Evolutionary conservation across 2,797 vertebrate genomes (phyloP), one percentile per base, ranked within the genome.

Genomic region (Eremophila alpestris): DNA sequence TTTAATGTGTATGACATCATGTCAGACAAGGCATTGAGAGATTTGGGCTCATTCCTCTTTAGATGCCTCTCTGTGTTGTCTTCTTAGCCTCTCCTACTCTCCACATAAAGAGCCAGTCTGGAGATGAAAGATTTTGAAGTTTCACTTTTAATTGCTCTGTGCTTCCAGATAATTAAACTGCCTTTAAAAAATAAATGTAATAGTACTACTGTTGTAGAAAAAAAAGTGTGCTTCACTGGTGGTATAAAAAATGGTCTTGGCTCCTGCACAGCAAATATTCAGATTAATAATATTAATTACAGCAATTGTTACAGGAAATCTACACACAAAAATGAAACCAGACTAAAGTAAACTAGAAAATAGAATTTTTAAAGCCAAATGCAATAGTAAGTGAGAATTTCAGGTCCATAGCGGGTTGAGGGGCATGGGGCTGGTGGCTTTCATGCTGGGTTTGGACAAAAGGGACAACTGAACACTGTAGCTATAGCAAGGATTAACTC

Each of bases 201-300:
- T 20, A 75, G 41, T 54, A 75, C 6, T 38, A 80, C n/a, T 43
- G 36, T 46, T 80, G 51, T 8, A 52, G 88, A 97, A 96, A 93
- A 64, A 89, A 83, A 90, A 90, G 24, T 34, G 34, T 43, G 49
- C 26, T 78, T 19, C 9, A 62, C 26, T 78, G 67, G 36, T 77
- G 76, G 62, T 90, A 22, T 87, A 29, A 90, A 59, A 90, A 38
- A 19, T 16, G 48, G 5, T 74, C n/a, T 56, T 94, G 71, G 41
- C 23, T 49, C 65, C 89, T 91, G 76, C 32, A 67, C 21, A 78
- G 46, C 7, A 93, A 88, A 32, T 30, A 34, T 88, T 89, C 29
- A 58, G 55, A 34, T 88, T 62, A 77, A 69, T 93, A 79, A 73
- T 86, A 86, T 83, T 95, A 85, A 84, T 87, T 62, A 36, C 7